A percentile compares a stretch with the other conserved stretches of the same genome.
Conservation (phyloP, 2,113 vertebrate species). For the Odontophorus gujanensis region DNA sequence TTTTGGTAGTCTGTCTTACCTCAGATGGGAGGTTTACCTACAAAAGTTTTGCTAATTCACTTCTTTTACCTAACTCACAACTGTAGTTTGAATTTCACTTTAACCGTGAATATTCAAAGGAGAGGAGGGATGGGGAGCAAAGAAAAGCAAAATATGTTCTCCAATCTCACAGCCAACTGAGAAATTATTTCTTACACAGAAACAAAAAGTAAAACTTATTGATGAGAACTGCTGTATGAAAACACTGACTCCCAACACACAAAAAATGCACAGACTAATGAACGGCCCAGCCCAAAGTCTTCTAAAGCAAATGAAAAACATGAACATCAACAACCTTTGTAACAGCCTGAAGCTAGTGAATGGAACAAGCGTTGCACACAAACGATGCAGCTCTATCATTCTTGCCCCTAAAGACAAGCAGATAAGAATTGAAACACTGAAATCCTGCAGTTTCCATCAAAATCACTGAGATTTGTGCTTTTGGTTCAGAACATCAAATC, state of each 20-base stretch:
- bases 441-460: neutral
- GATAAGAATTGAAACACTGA: neutral
- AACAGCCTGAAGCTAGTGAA: fast-evolving
- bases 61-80: neutral
- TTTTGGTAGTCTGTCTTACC: neutral
- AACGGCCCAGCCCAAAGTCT: neutral
- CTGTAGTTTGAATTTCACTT: fast-evolving
- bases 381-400: neutral
- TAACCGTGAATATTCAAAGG: neutral
- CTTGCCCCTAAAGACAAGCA: neutral
- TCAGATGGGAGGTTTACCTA: neutral
- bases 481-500: neutral
- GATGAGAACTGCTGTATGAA: neutral
- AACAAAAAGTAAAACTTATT: neutral
- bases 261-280: neutral
- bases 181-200: neutral
- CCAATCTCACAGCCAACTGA: neutral
- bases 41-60: neutral
- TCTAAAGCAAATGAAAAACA: neutral
- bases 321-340: neutral
- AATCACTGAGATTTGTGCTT: neutral
- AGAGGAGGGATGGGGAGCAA: fast-evolving
- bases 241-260: neutral
- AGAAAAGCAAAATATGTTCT: neutral
- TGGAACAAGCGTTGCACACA: fast-evolving